Percentiles rank a stretch among this genome's conserved stretches.
Evolutionary conservation across 92 coral and sea anemone species (phyloP).

Genomic region (Siderastrea siderea): DNA sequence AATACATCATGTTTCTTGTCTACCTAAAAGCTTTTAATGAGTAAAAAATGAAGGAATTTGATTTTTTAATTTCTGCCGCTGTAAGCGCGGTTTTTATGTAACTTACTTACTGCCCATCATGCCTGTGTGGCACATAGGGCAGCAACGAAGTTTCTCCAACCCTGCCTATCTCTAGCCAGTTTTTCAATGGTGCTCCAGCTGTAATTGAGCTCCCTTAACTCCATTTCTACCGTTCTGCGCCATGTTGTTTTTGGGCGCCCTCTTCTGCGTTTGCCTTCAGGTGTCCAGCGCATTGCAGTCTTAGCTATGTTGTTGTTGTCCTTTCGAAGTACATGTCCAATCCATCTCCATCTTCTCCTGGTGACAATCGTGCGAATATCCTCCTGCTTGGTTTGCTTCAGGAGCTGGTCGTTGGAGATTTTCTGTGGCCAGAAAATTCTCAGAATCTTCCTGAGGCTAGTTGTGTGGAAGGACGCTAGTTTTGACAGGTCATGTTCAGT

Average conservation of each 20-base stretch:
- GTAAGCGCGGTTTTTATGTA: too few species aligned
- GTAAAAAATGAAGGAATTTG: too few species aligned
- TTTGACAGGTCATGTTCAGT: slow-evolving; percentile 30
- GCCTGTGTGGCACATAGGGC: slow-evolving; percentile 46
- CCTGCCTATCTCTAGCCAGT: slow-evolving; percentile 34
- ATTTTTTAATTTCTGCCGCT: too few species aligned
- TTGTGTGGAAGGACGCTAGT: slow-evolving; percentile 39
- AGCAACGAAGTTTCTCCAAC: slow-evolving; percentile 43
- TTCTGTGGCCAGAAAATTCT: slow-evolving; percentile 44
- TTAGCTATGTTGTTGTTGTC: slow-evolving; percentile 30
- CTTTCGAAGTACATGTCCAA: slow-evolving; percentile 36
- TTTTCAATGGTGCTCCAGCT: slow-evolving; percentile 40
- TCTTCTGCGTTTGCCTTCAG: slow-evolving; percentile 32
- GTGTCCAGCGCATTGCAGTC: slow-evolving; percentile 36
- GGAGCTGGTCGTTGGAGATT: slow-evolving; percentile 32
- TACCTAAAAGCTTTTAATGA: too few species aligned
- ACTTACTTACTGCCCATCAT: slow-evolving; percentile 47
- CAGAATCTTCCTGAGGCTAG: slow-evolving; percentile 39
- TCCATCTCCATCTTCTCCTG: slow-evolving; percentile 58
- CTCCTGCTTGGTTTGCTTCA: slow-evolving; percentile 25
- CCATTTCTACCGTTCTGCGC: slow-evolving; percentile 45
- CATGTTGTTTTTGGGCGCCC: slow-evolving; percentile 47
- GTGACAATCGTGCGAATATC: slow-evolving; percentile 35
- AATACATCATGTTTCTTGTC: too few species aligned
- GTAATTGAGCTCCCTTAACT: slow-evolving; percentile 36